These are phyloP conservation scores for Hirundo rustica DNA, from an alignment of 2,797 vertebrate genomes.

Conservation along the genomic window DNA sequence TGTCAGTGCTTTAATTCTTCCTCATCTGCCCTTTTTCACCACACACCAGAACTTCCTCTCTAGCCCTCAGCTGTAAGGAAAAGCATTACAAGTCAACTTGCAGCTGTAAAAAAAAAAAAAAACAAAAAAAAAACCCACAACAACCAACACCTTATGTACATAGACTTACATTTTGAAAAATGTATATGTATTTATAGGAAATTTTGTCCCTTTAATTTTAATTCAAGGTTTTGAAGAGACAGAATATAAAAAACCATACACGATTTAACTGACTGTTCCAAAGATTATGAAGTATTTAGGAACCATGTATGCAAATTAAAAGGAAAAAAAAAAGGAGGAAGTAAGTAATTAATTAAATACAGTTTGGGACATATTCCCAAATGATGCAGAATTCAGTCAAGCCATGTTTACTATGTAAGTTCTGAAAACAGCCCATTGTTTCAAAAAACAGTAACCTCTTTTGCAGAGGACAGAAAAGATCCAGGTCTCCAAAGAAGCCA, in stretches of 20 bases:
- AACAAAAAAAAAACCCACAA: too few relatives aligned
- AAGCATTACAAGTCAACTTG: background rate
- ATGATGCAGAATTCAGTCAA: background rate
- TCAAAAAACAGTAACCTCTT: background rate
- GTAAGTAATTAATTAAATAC: background rate
- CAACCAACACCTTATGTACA: background rate
- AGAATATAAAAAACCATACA: background rate
- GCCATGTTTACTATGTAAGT: background rate
- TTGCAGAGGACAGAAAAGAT: background rate
- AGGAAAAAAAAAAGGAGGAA: rapidly evolving
- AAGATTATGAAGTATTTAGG: background rate
- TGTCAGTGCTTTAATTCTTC: background rate
- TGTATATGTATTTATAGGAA: background rate
- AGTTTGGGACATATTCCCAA: background rate
- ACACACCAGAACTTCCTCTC: background rate
- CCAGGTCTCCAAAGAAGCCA: background rate
- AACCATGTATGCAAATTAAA: background rate
- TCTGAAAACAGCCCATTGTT: background rate
- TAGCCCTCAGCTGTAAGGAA: background rate
- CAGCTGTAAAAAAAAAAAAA: background rate
- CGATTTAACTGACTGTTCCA: background rate
- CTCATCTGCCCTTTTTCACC: background rate
- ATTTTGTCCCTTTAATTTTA: background rate
- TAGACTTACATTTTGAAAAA: background rate
- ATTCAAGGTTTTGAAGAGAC: background rate